Percentiles rank a stretch among this genome's conserved stretches.
These are phyloP conservation scores for Drosophila neocordata DNA, from an alignment of 1,140 invertebrate species.

Conservation along the genomic window DNA sequence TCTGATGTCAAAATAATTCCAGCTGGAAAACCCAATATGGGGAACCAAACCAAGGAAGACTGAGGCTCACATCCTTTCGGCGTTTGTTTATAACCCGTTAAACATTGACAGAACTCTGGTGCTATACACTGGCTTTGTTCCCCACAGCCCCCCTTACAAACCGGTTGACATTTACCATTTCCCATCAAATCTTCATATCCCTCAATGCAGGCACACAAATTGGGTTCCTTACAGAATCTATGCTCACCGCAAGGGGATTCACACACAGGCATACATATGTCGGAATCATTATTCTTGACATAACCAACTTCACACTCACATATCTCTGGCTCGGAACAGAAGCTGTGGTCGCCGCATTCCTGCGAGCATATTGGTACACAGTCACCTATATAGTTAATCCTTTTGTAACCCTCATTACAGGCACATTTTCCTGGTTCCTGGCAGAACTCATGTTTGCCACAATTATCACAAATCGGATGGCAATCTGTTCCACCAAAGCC, in stretches of 20 bases:
- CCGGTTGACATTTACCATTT: constrained; percentile 33
- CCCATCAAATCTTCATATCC: constrained; percentile 83
- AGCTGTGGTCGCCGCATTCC: constrained; percentile 38
- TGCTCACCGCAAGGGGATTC: constrained; percentile 30
- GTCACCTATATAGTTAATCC: not conserved
- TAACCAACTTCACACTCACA: constrained; percentile 82
- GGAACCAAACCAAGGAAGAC: too few relatives aligned
- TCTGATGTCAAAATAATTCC: too few relatives aligned
- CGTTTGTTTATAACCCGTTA: too few relatives aligned
- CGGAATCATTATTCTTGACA: not conserved
- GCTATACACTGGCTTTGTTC: constrained; percentile 84
- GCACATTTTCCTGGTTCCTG: not conserved
- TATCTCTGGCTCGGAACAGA: constrained; percentile 49
- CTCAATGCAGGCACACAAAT: constrained; percentile 84
- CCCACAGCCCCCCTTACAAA: constrained; percentile 78
- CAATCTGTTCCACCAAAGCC: not conserved
- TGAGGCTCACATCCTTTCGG: too few relatives aligned
- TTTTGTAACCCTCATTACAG: not conserved
- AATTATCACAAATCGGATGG: not conserved
- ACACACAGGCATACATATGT: constrained; percentile 83
- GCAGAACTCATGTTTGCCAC: not conserved
- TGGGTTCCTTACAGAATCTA: constrained; percentile 84
- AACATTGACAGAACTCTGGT: constrained; percentile 68
- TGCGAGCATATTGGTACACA: not conserved
- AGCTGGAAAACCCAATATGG: too few relatives aligned